Conservation (phyloP, 2,888 invertebrate genomes). For the Noctua pronuba region DNA sequence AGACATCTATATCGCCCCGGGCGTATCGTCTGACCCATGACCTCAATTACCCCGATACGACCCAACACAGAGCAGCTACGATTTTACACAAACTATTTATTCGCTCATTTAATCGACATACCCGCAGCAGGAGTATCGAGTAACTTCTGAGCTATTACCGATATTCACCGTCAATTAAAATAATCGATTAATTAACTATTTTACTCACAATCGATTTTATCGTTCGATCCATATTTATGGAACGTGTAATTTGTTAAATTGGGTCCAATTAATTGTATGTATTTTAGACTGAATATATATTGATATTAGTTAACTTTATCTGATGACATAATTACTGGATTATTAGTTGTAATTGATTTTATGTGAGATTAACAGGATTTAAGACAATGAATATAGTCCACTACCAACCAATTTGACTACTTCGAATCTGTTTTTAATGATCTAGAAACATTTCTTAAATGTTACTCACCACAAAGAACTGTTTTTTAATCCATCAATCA, state of each 20-base stretch:
- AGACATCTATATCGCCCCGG: slow-evolving; percentile 60
- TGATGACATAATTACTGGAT: slow-evolving; percentile 48
- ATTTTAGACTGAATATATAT: slow-evolving; percentile 51
- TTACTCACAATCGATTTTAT: slow-evolving; percentile 59
- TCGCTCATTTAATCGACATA: slow-evolving; percentile 65
- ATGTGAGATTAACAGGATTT: slow-evolving; percentile 10
- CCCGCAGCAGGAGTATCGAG: slow-evolving; percentile 31
- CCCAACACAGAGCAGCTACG: slow-evolving; percentile 54
- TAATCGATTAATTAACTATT: slow-evolving; percentile 63
- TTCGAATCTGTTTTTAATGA: neutral
- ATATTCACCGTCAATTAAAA: slow-evolving; percentile 65
- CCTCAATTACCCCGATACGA: slow-evolving; percentile 72
- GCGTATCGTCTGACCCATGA: slow-evolving; percentile 69
- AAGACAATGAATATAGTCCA: neutral
- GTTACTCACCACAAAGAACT: neutral
- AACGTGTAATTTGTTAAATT: slow-evolving; percentile 61
- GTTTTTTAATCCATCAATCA: neutral
- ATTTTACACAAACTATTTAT: slow-evolving; percentile 69
- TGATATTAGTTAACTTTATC: slow-evolving; percentile 50
- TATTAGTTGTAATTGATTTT: slow-evolving; percentile 24
- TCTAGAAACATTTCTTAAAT: neutral
- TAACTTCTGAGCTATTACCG: slow-evolving; percentile 56
- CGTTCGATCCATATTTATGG: slow-evolving; percentile 59
- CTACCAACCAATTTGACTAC: neutral
- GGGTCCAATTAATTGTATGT: slow-evolving; percentile 56